Base-by-base conservation (phyloP, 2,113 vertebrate genomes). In the Polypterus senegalus region DNA sequence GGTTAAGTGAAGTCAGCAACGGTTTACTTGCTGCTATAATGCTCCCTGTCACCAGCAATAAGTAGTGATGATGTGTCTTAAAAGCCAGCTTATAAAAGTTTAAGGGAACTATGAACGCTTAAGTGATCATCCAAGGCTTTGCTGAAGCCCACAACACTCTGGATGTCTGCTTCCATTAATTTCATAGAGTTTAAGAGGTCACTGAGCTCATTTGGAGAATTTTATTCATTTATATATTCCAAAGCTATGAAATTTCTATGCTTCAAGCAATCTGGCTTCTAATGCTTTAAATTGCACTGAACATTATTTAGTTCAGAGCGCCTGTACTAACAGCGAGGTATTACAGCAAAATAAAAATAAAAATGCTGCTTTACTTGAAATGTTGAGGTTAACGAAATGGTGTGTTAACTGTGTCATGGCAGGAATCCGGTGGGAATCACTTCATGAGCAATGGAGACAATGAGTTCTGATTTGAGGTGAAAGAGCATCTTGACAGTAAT, bases 81-180 rank as follows among this genome's bases (percentile, higher is more conserved):
- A 89, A 89, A 93, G 92, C 91, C 72, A 79, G 76, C 87, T 93
- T 88, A 90, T 95, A 87, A 93, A 95, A 92, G 80, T 93, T 92
- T 91, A 81, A 93, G 88, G 82, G 80, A 87, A 91, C 86, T 91
- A 83, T 75, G 83, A 86, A 81, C 83, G 86, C 91, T 88, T 91
- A 89, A 91, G 90, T 88, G 89, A 90, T 90, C 89, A 86, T 86
- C 76, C 70, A 72, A 73, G 76, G 83, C 86, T 85, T 80, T 82
- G 80, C 71, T 72, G 77, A 82, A 80, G 84, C 86, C 81, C 77
- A 73, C 73, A 81, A 77, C 77, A 60, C 78, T 83, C 86, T 81
- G 80, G 83, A 90, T 93, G 93, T 92, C 91, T 91, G 80, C 90
- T 92, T 92, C 89, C 92, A 93, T 95, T 95, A 92, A 95, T 97